phyloP scores from a whole-genome alignment of 2,113 vertebrate genomes.

The Scomber colias region DNA sequence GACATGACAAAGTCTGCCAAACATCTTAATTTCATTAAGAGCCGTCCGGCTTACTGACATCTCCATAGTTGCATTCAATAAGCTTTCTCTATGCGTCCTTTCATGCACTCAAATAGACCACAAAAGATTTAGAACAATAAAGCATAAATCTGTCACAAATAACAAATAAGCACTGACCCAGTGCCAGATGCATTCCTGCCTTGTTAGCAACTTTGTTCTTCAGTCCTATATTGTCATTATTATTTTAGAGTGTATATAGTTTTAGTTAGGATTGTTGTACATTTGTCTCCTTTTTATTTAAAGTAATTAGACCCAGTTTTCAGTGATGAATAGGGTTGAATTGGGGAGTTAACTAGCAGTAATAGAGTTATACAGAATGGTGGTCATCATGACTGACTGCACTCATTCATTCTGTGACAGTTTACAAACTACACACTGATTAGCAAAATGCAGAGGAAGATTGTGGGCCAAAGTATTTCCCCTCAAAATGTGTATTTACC shows the following conservation, averaged over 20 bases:
- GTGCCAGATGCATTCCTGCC: background rate
- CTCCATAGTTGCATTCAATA: background rate
- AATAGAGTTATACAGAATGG: too few species aligned
- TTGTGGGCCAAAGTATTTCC: too few species aligned
- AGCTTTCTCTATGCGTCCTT: constrained; percentile 5
- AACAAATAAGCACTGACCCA: background rate
- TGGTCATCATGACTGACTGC: background rate
- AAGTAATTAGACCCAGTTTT: background rate
- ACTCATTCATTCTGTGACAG: background rate
- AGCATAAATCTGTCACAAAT: constrained; percentile 11
- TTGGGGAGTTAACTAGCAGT: too few species aligned
- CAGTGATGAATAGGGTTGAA: background rate
- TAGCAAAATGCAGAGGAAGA: too few species aligned
- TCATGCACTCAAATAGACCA: constrained; percentile 14
- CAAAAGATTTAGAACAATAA: background rate
- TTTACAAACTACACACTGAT: background rate
- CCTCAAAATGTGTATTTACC: too few species aligned
- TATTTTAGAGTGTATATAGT: background rate
- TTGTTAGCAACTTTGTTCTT: background rate
- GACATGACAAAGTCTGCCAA: background rate
- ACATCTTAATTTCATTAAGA: background rate
- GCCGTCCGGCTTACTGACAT: background rate
- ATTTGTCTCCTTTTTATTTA: background rate
- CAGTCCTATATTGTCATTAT: background rate
- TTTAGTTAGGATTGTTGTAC: background rate